phyloP scores from a whole-genome alignment of 2,888 invertebrate genomes.

The Holacanthella duospinosa region DNA sequence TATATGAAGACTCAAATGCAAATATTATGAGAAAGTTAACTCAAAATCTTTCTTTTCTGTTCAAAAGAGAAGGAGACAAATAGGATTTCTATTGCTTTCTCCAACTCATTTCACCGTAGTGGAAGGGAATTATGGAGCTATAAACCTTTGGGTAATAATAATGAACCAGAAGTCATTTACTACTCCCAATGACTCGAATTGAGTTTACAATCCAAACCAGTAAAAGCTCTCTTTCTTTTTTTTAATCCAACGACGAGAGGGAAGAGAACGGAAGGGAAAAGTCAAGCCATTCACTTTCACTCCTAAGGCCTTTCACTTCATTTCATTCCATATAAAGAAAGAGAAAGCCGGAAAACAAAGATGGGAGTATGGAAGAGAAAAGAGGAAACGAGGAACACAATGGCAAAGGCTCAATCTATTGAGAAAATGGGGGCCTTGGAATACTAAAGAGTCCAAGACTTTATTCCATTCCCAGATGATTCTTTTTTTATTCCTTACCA shows the following conservation, averaged over 20 bases:
- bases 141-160: constrained; percentile 22
- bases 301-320: not conserved
- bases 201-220: constrained; percentile 5
- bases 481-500: too few relatives aligned
- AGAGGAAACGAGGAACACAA: not conserved
- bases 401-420: constrained; percentile 18
- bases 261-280: not conserved
- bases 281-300: not conserved
- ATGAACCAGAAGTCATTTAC: constrained; percentile 15
- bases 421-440: constrained; percentile 11
- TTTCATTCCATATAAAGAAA: not conserved
- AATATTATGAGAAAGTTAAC: not conserved
- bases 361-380: not conserved
- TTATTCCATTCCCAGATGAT: not conserved
- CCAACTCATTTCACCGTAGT: not conserved
- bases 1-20: not conserved
- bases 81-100: constrained; percentile 5
- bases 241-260: too few relatives aligned
- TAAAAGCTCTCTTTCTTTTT: not conserved
- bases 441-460: not conserved
- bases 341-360: not conserved
- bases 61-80: not conserved
- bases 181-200: not conserved
- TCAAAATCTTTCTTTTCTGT: not conserved
- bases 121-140: constrained; percentile 19